phyloP scores from a whole-genome alignment of 2,888 invertebrate genomes.

The Lobophora halterata region DNA sequence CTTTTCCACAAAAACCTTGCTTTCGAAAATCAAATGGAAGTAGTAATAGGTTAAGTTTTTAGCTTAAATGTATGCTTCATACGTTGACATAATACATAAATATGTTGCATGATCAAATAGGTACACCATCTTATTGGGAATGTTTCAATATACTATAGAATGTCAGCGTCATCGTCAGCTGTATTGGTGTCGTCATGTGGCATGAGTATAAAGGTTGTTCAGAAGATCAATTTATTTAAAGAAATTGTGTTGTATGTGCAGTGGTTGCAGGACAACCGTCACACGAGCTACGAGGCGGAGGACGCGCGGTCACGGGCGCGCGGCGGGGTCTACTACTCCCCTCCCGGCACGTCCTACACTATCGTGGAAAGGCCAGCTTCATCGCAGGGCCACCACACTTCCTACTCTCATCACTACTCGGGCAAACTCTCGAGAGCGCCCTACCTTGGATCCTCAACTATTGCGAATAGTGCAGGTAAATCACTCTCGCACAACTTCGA shows the following conservation, averaged over 20 bases:
- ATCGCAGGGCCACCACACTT: constrained; percentile 84
- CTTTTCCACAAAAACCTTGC: too few relatives aligned
- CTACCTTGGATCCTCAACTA: constrained; percentile 86
- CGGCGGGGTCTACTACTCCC: constrained; percentile 90
- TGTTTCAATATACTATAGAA: too few relatives aligned
- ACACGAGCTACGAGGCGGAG: constrained; percentile 75
- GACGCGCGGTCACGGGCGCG: constrained; percentile 79
- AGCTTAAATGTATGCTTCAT: too few relatives aligned
- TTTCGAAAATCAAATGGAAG: too few relatives aligned
- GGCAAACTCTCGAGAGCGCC: constrained; percentile 79
- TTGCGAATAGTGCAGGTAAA: constrained; percentile 71
- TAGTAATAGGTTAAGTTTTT: too few relatives aligned
- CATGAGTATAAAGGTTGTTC: constrained; percentile 6
- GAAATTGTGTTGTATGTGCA: constrained; percentile 41
- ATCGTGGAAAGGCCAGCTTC: constrained; percentile 91
- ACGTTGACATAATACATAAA: too few relatives aligned
- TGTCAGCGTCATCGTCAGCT: constrained; percentile 2
- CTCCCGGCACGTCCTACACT: constrained; percentile 93
- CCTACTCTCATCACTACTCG: constrained; percentile 80
- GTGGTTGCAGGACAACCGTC: constrained; percentile 74
- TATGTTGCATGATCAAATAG: too few relatives aligned
- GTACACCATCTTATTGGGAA: too few relatives aligned
- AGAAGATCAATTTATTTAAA: neutral
- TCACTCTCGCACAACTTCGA: neutral
- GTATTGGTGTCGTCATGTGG: constrained; percentile 1